Percentiles rank a stretch among this genome's conserved stretches.
These are phyloP conservation scores for Frieseomelitta varia DNA, from an alignment of 1,140 invertebrate genomes.

Conservation along the genomic window DNA sequence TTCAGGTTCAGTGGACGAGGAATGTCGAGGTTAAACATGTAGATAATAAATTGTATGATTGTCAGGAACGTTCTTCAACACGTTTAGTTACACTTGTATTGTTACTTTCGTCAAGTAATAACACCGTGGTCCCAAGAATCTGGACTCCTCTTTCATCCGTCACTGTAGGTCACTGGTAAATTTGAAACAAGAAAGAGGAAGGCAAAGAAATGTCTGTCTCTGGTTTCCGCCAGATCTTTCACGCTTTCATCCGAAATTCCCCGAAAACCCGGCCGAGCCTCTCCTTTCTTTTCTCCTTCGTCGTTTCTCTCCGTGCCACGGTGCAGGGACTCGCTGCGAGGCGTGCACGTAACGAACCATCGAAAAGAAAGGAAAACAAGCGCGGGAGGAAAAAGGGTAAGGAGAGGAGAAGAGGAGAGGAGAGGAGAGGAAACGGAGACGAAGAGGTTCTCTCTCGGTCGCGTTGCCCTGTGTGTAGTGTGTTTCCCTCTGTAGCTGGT, in stretches of 20 bases:
- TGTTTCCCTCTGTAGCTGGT: not conserved
- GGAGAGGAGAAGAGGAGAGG: constrained; percentile 11
- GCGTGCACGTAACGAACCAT: constrained; percentile 45
- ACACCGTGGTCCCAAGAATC: too few species aligned
- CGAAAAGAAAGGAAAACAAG: constrained; percentile 43
- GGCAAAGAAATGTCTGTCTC: too few species aligned
- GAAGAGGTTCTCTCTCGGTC: constrained; percentile 37
- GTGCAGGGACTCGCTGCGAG: constrained; percentile 45
- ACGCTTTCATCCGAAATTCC: not conserved
- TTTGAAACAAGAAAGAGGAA: too few species aligned
- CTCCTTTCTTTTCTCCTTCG: not conserved
- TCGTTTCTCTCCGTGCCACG: not conserved
- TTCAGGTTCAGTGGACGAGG: too few species aligned
- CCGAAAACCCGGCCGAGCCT: not conserved
- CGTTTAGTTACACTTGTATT: too few species aligned
- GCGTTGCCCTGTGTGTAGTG: constrained; percentile 6
- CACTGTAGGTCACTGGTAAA: too few species aligned
- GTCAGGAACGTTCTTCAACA: too few species aligned
- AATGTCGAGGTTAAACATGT: too few species aligned
- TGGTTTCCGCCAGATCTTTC: not conserved
- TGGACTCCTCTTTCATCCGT: too few species aligned
- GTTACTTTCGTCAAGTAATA: too few species aligned
- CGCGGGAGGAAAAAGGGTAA: too few species aligned
- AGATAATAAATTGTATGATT: too few species aligned
- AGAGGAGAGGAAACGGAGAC: constrained; percentile 20